Percentiles rank a stretch among this genome's conserved stretches.
Conservation (phyloP, 1,140 invertebrate genomes). For the Nautilus pompilius region DNA sequence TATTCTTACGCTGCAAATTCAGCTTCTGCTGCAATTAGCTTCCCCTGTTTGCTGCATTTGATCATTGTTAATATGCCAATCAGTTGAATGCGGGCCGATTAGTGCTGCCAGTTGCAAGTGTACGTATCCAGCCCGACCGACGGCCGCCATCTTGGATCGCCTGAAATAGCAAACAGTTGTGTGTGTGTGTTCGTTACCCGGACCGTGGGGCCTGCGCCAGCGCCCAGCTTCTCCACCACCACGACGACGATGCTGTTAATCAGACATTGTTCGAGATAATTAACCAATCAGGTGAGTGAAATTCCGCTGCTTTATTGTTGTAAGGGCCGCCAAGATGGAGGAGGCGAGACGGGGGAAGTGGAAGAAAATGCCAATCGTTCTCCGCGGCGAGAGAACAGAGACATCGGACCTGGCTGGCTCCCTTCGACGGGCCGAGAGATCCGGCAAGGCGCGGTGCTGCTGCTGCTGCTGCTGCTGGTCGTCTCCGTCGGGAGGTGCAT, state of each 20-base stretch:
- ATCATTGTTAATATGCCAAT: constrained; percentile 4
- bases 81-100: background rate
- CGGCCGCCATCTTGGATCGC: constrained; percentile 2
- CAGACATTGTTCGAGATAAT: background rate
- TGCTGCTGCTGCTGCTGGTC: too few species aligned
- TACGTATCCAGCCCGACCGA: background rate
- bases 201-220: background rate
- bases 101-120: background rate
- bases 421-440: too few species aligned
- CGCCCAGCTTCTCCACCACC: background rate
- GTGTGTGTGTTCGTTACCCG: too few species aligned
- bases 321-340: too few species aligned
- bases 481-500: too few species aligned
- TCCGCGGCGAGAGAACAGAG: too few species aligned
- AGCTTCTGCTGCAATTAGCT: background rate
- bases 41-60: constrained; percentile 3
- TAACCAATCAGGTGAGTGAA: constrained; percentile 5
- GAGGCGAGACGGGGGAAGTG: too few species aligned
- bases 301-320: background rate
- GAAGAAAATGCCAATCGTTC: too few species aligned
- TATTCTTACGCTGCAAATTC: background rate
- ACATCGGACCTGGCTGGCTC: too few species aligned
- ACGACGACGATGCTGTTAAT: background rate
- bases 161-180: too few species aligned
- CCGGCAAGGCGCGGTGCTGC: too few species aligned